Conservation (phyloP, 2,113 vertebrate species). For the Rhipidura dahli region DNA sequence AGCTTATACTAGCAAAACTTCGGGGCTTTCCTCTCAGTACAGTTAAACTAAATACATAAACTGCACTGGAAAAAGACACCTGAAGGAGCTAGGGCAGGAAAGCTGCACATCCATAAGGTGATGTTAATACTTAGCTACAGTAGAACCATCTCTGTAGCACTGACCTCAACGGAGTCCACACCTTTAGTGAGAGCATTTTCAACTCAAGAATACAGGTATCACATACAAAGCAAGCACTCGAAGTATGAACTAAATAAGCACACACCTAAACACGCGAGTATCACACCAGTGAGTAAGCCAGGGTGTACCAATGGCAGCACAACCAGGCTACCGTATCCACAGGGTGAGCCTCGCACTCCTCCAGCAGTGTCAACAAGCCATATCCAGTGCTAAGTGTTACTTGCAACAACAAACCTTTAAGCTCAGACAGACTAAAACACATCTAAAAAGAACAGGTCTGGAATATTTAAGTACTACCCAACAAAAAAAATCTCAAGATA, state of each 20-base stretch:
- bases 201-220: background rate
- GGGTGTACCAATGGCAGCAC: background rate
- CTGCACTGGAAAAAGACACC: background rate
- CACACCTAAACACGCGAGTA: rapidly evolving
- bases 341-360: rapidly evolving
- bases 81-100: background rate
- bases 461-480: background rate
- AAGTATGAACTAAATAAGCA: background rate
- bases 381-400: rapidly evolving
- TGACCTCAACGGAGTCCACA: background rate
- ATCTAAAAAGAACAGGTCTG: background rate
- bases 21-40: rapidly evolving
- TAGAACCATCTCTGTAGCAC: background rate
- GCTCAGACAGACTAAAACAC: background rate
- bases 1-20: background rate
- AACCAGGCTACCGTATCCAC: background rate
- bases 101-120: background rate
- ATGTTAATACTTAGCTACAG: background rate
- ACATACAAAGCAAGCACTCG: rapidly evolving
- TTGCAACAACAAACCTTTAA: background rate
- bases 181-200: rapidly evolving
- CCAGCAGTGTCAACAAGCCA: rapidly evolving
- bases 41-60: background rate
- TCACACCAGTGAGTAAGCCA: background rate
- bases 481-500: background rate